Conservation (phyloP, 2,113 vertebrate genomes). For the Hippocampus comes region DNA sequence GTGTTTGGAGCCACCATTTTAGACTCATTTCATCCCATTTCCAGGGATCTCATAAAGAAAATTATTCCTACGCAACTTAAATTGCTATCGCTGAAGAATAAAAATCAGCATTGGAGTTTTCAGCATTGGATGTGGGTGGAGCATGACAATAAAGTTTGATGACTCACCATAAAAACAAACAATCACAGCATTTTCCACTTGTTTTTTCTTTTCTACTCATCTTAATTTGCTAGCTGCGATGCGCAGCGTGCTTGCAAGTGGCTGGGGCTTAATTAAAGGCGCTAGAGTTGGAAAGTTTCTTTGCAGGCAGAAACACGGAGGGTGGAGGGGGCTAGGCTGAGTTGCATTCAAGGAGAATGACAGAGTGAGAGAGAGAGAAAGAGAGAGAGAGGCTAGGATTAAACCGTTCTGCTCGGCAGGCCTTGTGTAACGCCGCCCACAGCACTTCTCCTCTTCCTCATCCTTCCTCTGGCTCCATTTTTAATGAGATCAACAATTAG, state of each 20-base stretch:
- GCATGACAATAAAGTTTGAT: neutral
- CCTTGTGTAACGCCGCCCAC: constrained; percentile 70
- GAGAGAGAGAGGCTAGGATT: constrained; percentile 58
- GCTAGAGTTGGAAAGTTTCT: constrained; percentile 71
- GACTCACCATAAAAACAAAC: constrained; percentile 25
- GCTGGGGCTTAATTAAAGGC: constrained; percentile 67
- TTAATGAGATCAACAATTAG: constrained; percentile 83
- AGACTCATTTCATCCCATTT: too few species aligned
- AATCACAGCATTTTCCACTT: constrained; percentile 54
- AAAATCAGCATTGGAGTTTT: too few species aligned
- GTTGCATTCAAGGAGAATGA: constrained; percentile 63
- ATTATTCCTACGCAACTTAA: too few species aligned
- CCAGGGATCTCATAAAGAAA: too few species aligned
- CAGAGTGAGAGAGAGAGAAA: constrained; percentile 32
- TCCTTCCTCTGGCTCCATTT: constrained; percentile 64
- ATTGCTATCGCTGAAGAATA: too few species aligned
- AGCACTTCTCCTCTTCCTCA: constrained; percentile 54
- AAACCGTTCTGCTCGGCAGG: constrained; percentile 73
- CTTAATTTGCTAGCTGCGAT: constrained; percentile 66
- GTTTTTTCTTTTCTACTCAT: constrained; percentile 17
- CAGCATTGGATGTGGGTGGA: too few species aligned
- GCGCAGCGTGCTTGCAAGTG: constrained; percentile 56
- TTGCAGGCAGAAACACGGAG: constrained; percentile 57
- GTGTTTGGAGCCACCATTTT: too few species aligned
- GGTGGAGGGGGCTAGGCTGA: constrained; percentile 23